Percentiles rank a stretch among this genome's conserved stretches.
These are phyloP conservation scores for Drepanosiphum platanoidis DNA, from an alignment of 2,888 invertebrate species.

Conservation along the genomic window DNA sequence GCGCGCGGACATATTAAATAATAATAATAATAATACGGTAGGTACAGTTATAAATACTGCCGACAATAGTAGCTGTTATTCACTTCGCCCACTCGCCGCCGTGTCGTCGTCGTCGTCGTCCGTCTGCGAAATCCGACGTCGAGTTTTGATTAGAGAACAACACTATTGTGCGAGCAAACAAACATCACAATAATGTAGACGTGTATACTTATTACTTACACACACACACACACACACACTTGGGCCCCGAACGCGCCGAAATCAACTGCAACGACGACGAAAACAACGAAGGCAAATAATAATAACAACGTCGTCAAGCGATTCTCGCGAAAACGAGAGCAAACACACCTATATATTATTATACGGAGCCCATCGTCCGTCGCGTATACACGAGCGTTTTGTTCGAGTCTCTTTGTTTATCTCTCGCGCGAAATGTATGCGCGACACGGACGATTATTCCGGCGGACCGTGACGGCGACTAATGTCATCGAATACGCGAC, in stretches of 20 bases:
- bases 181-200: neutral
- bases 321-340: neutral
- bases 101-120: neutral
- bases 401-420: neutral
- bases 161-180: neutral
- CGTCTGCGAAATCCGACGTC: neutral
- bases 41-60: neutral
- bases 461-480: neutral
- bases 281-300: conserved; percentile 13
- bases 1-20: neutral
- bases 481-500: neutral
- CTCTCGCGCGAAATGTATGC: neutral
- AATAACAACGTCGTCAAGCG: neutral
- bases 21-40: neutral
- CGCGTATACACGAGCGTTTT: neutral
- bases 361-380: neutral
- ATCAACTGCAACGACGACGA: neutral
- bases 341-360: conserved; percentile 18
- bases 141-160: conserved; percentile 27
- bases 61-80: neutral
- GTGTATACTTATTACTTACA: neutral
- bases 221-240: neutral
- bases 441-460: neutral
- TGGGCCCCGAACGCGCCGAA: neutral
- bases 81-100: neutral